A percentile compares a stretch with the other conserved stretches of the same genome.
Evolutionary conservation across 2,888 invertebrate species (phyloP).

Genomic region (Eledona agricola): DNA sequence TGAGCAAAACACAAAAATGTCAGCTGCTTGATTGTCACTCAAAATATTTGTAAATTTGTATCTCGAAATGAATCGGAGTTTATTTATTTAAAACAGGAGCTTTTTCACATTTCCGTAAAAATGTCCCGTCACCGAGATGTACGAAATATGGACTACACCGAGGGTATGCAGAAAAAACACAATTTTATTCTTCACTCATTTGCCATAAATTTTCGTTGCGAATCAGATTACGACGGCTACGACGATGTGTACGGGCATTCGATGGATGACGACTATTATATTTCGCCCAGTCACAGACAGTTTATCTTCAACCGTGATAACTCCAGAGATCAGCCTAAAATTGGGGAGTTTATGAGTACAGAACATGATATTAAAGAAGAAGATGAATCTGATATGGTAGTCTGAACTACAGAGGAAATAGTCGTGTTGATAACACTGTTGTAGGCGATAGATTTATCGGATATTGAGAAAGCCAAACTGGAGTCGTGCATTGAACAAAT

Average conservation of each 20-base stretch:
- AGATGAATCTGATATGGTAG: conserved; percentile 62
- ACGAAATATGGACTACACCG: conserved; percentile 83
- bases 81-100: no score
- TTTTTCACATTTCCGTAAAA: no score
- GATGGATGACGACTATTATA: conserved; percentile 90
- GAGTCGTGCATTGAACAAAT: conserved; percentile 87
- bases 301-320: conserved; percentile 84
- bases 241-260: conserved; percentile 94
- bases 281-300: conserved; percentile 87
- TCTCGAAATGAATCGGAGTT: no score
- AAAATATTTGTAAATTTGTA: no score
- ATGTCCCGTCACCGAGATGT: conserved; percentile 92
- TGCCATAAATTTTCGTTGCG: no score
- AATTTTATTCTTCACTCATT: conserved; percentile 7
- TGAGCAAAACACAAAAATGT: no score
- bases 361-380: conserved; percentile 79
- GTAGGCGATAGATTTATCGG: conserved; percentile 59
- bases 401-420: conserved; percentile 52
- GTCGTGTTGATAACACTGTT: conserved; percentile 1
- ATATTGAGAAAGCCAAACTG: conserved; percentile 77
- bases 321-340: conserved; percentile 67
- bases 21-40: no score
- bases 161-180: no score
- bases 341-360: conserved; percentile 74
- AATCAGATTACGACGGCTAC: conserved; percentile 89